Conservation (phyloP, 2,797 vertebrate species). For the Sorex maritimensis region DNA sequence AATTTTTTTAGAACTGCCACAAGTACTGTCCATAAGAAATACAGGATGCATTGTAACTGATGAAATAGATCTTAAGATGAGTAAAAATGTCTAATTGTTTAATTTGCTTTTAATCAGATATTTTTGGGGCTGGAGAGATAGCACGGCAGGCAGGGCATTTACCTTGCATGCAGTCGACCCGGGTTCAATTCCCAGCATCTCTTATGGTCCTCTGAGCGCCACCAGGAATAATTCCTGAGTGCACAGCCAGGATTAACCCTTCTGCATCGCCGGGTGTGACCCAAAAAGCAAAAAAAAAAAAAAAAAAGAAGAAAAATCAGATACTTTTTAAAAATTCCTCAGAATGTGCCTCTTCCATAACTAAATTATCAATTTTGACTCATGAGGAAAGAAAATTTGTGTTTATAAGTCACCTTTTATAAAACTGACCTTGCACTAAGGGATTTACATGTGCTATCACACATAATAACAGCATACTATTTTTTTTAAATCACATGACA, state of each 20-base stretch:
- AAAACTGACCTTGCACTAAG: constrained; percentile 23
- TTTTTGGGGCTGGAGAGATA: background rate
- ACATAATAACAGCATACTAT: constrained; percentile 38
- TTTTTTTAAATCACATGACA: constrained; percentile 26
- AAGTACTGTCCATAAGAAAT: constrained; percentile 8
- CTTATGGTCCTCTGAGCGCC: no score
- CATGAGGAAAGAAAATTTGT: constrained; percentile 68
- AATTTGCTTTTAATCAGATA: constrained; percentile 54
- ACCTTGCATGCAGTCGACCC: no score
- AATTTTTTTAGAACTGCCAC: constrained; percentile 19
- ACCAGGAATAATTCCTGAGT: no score
- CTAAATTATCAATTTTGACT: constrained; percentile 60
- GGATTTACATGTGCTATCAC: constrained; percentile 66
- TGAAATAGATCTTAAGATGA: constrained; percentile 25
- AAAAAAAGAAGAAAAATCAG: no score
- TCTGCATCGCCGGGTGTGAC: no score
- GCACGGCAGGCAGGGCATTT: no score
- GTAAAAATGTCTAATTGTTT: constrained; percentile 34
- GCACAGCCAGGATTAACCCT: no score
- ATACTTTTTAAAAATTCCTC: background rate
- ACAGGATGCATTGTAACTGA: background rate
- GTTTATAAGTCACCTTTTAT: constrained; percentile 69
- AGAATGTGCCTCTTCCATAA: constrained; percentile 30
- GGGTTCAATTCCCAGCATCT: no score
- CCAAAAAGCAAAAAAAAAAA: no score